Evolutionary conservation across 2,888 invertebrate species (phyloP), one percentile per base, ranked within the genome.

Genomic region (Meliscaeva auricollis): DNA sequence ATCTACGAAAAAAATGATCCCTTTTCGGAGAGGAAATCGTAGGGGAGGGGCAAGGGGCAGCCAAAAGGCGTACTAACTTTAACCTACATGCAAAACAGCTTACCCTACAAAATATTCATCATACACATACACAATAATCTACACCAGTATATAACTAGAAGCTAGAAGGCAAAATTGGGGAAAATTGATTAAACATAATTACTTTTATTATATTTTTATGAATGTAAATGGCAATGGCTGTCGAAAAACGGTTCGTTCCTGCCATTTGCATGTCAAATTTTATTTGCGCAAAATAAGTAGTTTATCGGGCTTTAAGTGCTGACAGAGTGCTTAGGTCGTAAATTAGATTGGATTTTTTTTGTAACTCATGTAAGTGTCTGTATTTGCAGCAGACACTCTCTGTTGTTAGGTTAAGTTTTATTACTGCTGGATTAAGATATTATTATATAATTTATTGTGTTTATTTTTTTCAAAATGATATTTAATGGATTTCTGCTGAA

Each of bases 161-260:
- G 38, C 26, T 26, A 26, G 26, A 26, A 5, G 38, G 20, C 13
- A 13, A 44, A 60, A 41, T 54, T 4, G 32, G 32, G 50, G 6
- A 35, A 73, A 77, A 74, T 83, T 77, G 52, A 73, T 56, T 69
- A 64, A 64, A 32, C 64, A 64, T 74, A 79, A 84, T 79, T 84
- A 70, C 66, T 75, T 64, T 60, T 75, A 75, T 70, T 75, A 74
- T 66, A 69, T 78, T 62, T 75, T 70, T 69, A 74, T 78, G 64
- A 81, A 75, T 75, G 81, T 54, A 17, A 54, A 32, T 32, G 30
- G 35, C 58, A 58, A 58, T 60, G 74, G 64, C 26, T 38, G 69
- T 60, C 50, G 70, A 75, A 78, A 83, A 69, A 69, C 17, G 7
- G 13, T 38, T 38, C 13, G 17, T 35, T 15, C 58, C 38, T 74